phyloP scores from a whole-genome alignment of 2,888 invertebrate species.

The Tenthredo amoena region DNA sequence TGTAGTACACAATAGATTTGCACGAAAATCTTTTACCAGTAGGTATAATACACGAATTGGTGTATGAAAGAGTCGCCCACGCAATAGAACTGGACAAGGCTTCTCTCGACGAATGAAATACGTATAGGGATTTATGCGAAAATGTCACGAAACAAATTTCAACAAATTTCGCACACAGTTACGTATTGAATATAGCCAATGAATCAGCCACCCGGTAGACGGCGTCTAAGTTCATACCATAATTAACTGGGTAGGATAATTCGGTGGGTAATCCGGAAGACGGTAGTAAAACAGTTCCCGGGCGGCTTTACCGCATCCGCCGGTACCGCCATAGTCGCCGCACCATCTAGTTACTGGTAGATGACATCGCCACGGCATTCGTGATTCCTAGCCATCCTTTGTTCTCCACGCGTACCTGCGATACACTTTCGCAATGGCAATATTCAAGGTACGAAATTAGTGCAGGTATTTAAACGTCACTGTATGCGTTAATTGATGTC shows the following conservation, averaged over 20 bases:
- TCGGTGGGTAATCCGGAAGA: constrained; percentile 67
- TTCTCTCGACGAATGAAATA: not conserved
- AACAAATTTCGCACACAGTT: not conserved
- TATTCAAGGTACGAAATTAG: not conserved
- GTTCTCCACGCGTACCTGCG: constrained; percentile 19
- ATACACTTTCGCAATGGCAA: not conserved
- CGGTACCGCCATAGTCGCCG: constrained; percentile 66
- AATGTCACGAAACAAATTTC: not conserved
- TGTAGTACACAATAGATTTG: not conserved
- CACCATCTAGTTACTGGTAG: constrained; percentile 65
- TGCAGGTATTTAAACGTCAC: not conserved
- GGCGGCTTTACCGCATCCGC: constrained; percentile 62
- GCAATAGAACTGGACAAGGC: not conserved
- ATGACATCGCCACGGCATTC: constrained; percentile 68
- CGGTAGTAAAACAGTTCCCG: constrained; percentile 70
- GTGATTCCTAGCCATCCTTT: constrained; percentile 60
- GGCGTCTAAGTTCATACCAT: constrained; percentile 3
- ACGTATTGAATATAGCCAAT: not conserved
- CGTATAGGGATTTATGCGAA: not conserved
- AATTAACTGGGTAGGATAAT: constrained; percentile 45
- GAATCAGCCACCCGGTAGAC: not conserved
- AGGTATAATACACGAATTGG: not conserved
- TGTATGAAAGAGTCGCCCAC: constrained; percentile 8
- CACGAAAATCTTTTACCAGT: not conserved
- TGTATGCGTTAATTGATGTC: not conserved